phyloP scores from a whole-genome alignment of 2,113 vertebrate species.

The Tyrannus savana region DNA sequence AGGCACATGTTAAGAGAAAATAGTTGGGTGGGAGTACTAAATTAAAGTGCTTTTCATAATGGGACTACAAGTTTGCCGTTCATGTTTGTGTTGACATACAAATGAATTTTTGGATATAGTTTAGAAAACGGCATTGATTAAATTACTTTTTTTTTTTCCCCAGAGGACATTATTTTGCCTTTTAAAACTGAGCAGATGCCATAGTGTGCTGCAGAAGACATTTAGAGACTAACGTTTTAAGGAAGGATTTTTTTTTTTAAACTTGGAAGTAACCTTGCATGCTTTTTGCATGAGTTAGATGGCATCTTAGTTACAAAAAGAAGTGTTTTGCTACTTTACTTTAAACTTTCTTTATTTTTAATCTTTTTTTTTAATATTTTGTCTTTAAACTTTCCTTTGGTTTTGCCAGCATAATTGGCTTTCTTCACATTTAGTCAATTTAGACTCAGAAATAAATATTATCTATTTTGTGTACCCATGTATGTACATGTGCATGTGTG shows the following conservation, averaged over 20 bases:
- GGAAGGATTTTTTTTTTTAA: not conserved
- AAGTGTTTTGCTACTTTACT: not conserved
- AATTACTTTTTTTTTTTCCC: not conserved
- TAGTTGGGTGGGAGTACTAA: not conserved
- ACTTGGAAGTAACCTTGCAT: conserved; percentile 24
- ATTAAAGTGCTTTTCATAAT: not conserved
- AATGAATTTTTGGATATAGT: not conserved
- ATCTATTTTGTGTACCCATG: not conserved
- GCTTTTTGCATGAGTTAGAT: conserved; percentile 32
- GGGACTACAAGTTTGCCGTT: not conserved
- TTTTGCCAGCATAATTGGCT: not conserved
- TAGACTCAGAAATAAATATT: not conserved
- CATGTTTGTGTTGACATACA: not conserved
- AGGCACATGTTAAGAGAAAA: not conserved
- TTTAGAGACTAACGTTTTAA: not conserved
- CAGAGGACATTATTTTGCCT: not conserved
- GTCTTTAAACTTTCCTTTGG: not conserved
- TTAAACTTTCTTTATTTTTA: not conserved
- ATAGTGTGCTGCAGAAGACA: not conserved
- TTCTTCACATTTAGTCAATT: not conserved
- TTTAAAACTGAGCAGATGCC: not conserved
- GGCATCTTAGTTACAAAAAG: conserved; percentile 1
- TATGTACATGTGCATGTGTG: too few species aligned
- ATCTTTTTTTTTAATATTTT: not conserved
- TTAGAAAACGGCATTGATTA: not conserved